Conservation (phyloP, 1,140 invertebrate species). For the Paraescarpia echinospica region DNA sequence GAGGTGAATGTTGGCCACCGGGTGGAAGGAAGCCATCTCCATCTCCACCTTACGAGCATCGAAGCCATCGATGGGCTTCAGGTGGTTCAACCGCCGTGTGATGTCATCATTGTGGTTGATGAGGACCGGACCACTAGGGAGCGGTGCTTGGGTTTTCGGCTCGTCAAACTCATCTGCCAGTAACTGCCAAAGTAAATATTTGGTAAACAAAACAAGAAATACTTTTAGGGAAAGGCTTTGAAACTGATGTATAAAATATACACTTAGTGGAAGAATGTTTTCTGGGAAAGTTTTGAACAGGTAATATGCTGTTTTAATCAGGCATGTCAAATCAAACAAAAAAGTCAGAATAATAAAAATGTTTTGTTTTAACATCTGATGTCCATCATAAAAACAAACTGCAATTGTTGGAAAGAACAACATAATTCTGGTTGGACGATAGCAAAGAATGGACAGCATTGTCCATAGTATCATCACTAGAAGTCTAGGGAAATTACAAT, state of each 20-base stretch:
- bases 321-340: neutral
- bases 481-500: neutral
- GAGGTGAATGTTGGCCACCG: slow-evolving; percentile 36
- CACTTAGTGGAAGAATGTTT: neutral
- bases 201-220: neutral
- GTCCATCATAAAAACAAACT: neutral
- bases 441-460: neutral
- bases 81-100: slow-evolving; percentile 44
- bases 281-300: neutral
- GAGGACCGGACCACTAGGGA: slow-evolving; percentile 42
- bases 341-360: neutral
- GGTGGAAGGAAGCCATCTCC: slow-evolving; percentile 48
- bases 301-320: neutral
- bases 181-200: slow-evolving; percentile 13
- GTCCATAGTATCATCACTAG: neutral
- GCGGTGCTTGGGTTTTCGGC: slow-evolving; percentile 38
- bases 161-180: slow-evolving; percentile 43
- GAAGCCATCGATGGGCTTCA: slow-evolving; percentile 49
- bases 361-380: neutral
- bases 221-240: too few relatives aligned
- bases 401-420: neutral
- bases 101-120: slow-evolving; percentile 52
- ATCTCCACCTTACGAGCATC: slow-evolving; percentile 49
- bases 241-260: neutral
- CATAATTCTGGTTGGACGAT: neutral